Evolutionary conservation across 2,113 vertebrate species (phyloP), one percentile per base, ranked within the genome.

Genomic region (Pelecanoides urinatrix): DNA sequence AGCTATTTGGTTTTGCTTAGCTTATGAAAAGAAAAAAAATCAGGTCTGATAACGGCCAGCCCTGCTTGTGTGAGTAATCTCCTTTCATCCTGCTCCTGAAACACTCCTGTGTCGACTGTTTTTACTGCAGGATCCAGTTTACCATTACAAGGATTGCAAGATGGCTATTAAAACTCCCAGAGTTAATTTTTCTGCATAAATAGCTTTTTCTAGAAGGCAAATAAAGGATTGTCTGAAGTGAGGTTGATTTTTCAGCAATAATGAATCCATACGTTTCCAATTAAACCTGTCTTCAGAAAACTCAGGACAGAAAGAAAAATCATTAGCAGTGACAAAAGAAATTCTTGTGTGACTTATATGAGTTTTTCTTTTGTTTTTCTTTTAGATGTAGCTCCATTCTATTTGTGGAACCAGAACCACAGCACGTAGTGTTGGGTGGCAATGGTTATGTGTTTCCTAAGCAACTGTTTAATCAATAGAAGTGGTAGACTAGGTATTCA

Each of bases 401-500:
- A 10, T 67, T 49, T 53, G 30, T 83, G 42, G 73, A 66, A 86
- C 16, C 27, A 81, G 44, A 83, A 76, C 32, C 8, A 10, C 36
- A 84, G 52, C 29, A 19, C 3, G 0, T 34, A 42, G 3, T 1
- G 0, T 26, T 71, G 61, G 1, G 11, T 34, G 19, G 13, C 27
- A 81, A 56, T 18, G 7, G 26, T 75, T 67, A 32, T 4, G 26
- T 62, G 30, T 80, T 96, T 84, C 71, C 79, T 75, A 67, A 62
- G 68, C 88, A 97, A 91, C 87, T 84, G 30, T 56, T 92, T 84
- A 88, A 96, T 97, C 97, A 88, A 92, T 96, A 89, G 55, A 94
- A 94, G 58, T 40, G 7, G 34, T 77, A 62, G 80, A 75, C 56
- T 93, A 70, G 53, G 58, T 85, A 88, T 96, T 98, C 95, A 72